Base-by-base conservation (phyloP, 1,140 invertebrate genomes). In the Anastrepha ludens region DNA sequence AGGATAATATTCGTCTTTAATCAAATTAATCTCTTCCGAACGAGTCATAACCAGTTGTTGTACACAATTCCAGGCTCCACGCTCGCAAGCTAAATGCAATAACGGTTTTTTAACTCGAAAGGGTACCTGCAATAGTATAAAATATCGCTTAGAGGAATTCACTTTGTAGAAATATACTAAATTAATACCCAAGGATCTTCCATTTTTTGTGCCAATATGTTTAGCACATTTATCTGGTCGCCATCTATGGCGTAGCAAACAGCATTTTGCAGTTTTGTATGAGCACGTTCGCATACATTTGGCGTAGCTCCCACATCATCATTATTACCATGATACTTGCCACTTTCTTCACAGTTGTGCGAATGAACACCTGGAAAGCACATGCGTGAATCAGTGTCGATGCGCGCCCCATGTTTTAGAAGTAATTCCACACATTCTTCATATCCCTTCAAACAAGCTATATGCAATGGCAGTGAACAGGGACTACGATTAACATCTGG, bases 1-100 rank as follows among this genome's bases (percentile, higher is more conserved):
- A 7, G 96, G 96, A 93, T 96, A 96, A 91, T 96, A 96, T 93
- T 97, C 96, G 90, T 97, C 96, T 93, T 96, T 96, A 81, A 96
- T 95, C 74, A 96, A 94, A 91, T 97, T 96, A 15, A 97, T 96
- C 93, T 97, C 96, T 89, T 96, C 96, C 47, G 95, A 95, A 62
- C 96, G 93, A 81, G 96, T 95, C 15, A 94, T 93, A 9, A 94
- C 95, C 55, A 96, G 92, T 92, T 95, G 96, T 90, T 96, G 95
- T 0, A 96, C 96, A 92, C 96, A 96, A 87, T 95, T 94, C 96
- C 96, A 96, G 47, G 96, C 96, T 39, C 95, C 96, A 60, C 95
- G 92, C 90, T 96, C 96, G 90, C 95, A 96, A 0, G 96, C 96
- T 41, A 96, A 94, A 89, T 96, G 96, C 58, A 96, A 91, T 58